Evolutionary conservation across 2,797 vertebrate genomes (phyloP).

Genomic region (Xiphophorus birchmanni): DNA sequence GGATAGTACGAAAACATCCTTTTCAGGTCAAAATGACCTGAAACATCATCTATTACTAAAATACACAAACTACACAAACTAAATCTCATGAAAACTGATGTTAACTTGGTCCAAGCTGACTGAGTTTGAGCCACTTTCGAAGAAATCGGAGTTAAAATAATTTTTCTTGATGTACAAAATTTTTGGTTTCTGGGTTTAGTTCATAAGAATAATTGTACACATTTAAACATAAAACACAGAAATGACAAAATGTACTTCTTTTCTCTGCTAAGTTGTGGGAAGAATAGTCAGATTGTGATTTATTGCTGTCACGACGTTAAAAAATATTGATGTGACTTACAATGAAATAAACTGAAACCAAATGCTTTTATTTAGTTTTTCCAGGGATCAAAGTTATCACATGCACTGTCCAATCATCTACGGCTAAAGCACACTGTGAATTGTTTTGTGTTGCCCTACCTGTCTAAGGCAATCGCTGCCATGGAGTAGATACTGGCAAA

Average conservation of each 20-base stretch:
- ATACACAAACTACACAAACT: too few relatives aligned
- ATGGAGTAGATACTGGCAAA: slow-evolving; percentile 98
- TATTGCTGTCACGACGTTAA: background rate
- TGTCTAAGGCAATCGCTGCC: slow-evolving; percentile 92
- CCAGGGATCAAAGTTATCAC: background rate
- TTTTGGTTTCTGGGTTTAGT: background rate
- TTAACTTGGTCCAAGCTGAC: background rate
- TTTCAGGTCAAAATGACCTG: too few relatives aligned
- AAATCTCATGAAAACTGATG: background rate
- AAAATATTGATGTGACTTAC: background rate
- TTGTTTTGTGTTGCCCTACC: slow-evolving; percentile 40
- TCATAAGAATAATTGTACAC: background rate
- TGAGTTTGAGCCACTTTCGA: background rate
- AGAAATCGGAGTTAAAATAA: background rate
- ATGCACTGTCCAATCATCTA: background rate
- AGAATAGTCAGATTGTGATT: background rate
- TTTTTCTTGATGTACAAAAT: background rate
- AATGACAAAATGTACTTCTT: background rate
- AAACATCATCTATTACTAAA: too few relatives aligned
- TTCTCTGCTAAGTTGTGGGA: background rate
- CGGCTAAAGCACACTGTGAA: background rate
- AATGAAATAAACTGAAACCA: background rate
- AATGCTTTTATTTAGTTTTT: background rate
- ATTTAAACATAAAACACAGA: background rate
- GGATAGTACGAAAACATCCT: too few relatives aligned